Base-by-base conservation (phyloP, 2,888 invertebrate genomes). In the Cacoxenus indagator region DNA sequence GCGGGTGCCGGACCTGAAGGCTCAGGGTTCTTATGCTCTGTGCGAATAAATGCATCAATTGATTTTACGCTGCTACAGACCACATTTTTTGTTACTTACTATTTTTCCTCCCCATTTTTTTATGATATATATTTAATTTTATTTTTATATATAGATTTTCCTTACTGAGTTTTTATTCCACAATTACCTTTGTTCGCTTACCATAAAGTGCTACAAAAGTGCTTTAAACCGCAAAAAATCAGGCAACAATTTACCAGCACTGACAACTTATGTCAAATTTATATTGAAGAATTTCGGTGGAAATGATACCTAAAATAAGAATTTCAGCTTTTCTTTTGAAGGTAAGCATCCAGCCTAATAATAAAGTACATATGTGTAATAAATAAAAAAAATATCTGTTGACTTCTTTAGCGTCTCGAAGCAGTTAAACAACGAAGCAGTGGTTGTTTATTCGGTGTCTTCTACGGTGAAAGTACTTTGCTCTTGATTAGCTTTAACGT, bases 361-460 rank as follows among this genome's bases (percentile, higher is more conserved):
- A 3, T 59, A 26, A 0, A 17, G 19, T 14, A 24, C 6, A 24
- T 11, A 64, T 45, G 19, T 11, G 22, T 48, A 46, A 24, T 48
- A 54, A 11, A 6, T 22, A 66, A 37, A 68, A 8, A n/a, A 61
- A 57, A 24, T 65, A 29, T 14, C n/a, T n/a, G n/a, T n/a, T n/a
- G n/a, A n/a, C n/a, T n/a, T n/a, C n/a, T 46, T 2, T 46, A 95
- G 95, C 91, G 94, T 81, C 87, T 95, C 81, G 90, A 91, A 81
- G 90, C 90, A 75, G 88, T 92, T 76, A 90, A 91, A 84, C 90
- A 91, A 72, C 89, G 91, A 80, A 91, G 90, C 82, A 91, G 90
- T 85, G 94, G 94, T 76, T 92, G 92, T 86, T 89, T 95, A 26
- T 95, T 92, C 86, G 95, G 95, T 48, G 90, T 93, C 46, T 91